Evolutionary conservation across 2,888 invertebrate genomes (phyloP), one percentile per base, ranked within the genome.

Genomic region (Erpobdella octoculata): DNA sequence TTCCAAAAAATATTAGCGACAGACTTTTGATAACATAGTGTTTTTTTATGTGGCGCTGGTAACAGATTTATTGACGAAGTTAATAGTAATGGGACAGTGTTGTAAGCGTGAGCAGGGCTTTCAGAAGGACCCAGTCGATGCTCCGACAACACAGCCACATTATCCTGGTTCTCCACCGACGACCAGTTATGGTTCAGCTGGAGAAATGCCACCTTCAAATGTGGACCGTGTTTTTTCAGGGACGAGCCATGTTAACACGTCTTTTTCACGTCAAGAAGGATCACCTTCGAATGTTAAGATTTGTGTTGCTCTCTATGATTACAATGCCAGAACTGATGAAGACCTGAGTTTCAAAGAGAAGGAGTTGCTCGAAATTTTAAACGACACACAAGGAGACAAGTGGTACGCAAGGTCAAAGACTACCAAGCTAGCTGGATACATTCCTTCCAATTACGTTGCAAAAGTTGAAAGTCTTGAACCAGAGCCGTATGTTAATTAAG

Each of bases 391-490:
- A 86, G 98, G 98, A 76, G 98, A 98, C 85, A 98, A 98, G 98
- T 99, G 98, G 98, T 88, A 95, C 81, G 98, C 97, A 71, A 89
- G 93, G 80, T 94, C 94, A 86, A 93, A 93, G 88, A 89, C 92
- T 82, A 92, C 94, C 70, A 90, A 93, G 84, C 90, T 91, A 84
- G 48, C 35, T 85, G 98, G 98, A 79, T 99, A 97, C 87, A 97
- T 98, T 86, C 98, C 98, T 80, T 95, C 95, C 77, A 98, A 99
- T 86, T 98, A 97, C 88, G 96, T 99, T 81, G 98, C 98, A 81
- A 93, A 94, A 85, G 86, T 97, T 82, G 95, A 96, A 86, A 96
- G 96, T 80, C 94, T 98, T 83, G 97, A 99, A 87, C 96, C 98
- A 81, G 97, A 99, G 88, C 94, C 97, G 96, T 98, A 88, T 93